These are phyloP conservation scores for Microplitis manilae DNA, from an alignment of 2,888 invertebrate species.

Conservation along the genomic window DNA sequence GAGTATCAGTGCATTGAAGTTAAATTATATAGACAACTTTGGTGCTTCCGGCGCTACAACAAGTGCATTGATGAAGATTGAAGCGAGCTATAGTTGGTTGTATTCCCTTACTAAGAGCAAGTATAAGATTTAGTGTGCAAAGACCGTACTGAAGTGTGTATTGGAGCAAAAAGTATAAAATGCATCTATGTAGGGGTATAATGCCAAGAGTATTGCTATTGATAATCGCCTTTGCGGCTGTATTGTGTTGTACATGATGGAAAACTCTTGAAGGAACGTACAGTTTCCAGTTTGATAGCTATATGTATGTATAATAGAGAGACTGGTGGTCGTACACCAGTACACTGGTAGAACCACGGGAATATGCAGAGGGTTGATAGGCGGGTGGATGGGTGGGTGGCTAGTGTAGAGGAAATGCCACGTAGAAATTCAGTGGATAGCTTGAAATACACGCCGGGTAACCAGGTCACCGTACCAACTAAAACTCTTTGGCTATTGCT, in stretches of 20 bases:
- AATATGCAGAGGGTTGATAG: slow-evolving; percentile 31
- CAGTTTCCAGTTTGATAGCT: background rate
- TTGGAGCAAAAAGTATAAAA: background rate
- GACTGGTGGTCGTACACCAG: background rate
- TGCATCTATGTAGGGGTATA: background rate
- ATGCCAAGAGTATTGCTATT: slow-evolving; percentile 29
- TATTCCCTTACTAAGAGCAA: background rate
- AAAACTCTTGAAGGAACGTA: slow-evolving; percentile 36
- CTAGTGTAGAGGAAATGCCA: slow-evolving; percentile 46
- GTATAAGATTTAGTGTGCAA: background rate
- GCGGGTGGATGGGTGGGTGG: slow-evolving; percentile 7
- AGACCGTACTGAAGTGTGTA: background rate
- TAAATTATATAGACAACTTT: no score
- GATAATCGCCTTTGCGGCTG: slow-evolving; percentile 50
- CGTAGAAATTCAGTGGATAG: slow-evolving; percentile 42
- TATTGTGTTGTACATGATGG: slow-evolving; percentile 43
- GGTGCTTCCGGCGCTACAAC: no score
- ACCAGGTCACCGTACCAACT: slow-evolving; percentile 61
- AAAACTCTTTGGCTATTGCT: slow-evolving; percentile 60
- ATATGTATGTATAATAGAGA: slow-evolving; percentile 13
- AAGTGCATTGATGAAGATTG: no score
- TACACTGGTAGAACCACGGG: slow-evolving; percentile 18
- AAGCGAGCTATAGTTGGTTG: no score
- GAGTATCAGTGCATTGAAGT: background rate
- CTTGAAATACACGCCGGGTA: slow-evolving; percentile 60